phyloP scores from a whole-genome alignment of 2,888 invertebrate species.

The Ormyrus labotus region DNA sequence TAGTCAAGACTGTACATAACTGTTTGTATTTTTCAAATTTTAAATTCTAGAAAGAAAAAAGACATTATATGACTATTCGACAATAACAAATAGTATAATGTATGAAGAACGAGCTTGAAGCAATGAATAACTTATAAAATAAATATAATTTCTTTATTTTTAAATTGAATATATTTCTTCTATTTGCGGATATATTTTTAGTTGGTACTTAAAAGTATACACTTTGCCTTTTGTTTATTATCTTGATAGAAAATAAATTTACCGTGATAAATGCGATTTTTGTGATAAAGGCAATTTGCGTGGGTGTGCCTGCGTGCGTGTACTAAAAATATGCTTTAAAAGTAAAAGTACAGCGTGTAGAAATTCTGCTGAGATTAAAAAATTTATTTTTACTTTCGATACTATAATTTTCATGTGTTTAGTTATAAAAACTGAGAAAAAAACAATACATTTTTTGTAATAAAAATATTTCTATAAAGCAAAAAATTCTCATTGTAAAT shows the following conservation, averaged over 20 bases:
- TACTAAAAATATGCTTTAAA: background rate
- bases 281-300: slow-evolving; percentile 51
- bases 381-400: slow-evolving; percentile 50
- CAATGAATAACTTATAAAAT: background rate
- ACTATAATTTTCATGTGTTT: slow-evolving; percentile 32
- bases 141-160: slow-evolving; percentile 8
- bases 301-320: slow-evolving; percentile 29
- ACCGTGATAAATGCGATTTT: slow-evolving; percentile 44
- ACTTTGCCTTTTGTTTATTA: slow-evolving; percentile 31
- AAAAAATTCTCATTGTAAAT: slow-evolving; percentile 37
- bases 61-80: background rate
- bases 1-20: slow-evolving; percentile 35
- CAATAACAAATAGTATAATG: background rate
- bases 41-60: background rate
- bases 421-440: slow-evolving; percentile 13
- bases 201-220: slow-evolving; percentile 33
- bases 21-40: slow-evolving; percentile 14
- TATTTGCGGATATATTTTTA: background rate
- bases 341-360: slow-evolving; percentile 1
- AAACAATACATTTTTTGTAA: slow-evolving; percentile 41
- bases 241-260: slow-evolving; percentile 27
- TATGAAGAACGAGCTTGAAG: no score
- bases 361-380: slow-evolving; percentile 36
- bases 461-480: slow-evolving; percentile 49
- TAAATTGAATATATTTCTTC: background rate